phyloP scores from a whole-genome alignment of 35 echinoderm and acorn worm genomes.

The Nesometra sesokonis region DNA sequence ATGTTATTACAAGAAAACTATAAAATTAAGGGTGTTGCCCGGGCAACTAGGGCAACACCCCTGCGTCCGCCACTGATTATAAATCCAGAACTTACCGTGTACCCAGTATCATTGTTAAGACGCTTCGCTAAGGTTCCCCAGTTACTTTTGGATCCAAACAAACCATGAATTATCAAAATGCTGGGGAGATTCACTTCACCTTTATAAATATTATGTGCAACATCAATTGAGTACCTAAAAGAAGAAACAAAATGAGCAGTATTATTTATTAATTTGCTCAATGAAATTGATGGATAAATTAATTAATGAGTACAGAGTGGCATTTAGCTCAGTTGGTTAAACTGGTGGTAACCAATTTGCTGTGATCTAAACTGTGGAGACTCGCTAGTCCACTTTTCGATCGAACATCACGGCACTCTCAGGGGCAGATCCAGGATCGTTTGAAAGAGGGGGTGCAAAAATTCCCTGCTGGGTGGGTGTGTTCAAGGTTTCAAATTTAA shows the following conservation, averaged over 20 bases:
- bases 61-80: no score
- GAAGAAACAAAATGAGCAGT: neutral
- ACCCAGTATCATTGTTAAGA: constrained; percentile 36
- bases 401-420: no score
- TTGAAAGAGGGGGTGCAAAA: no score
- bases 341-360: no score
- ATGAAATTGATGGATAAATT: neutral
- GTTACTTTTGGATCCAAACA: constrained; percentile 80
- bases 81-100: constrained; percentile 53
- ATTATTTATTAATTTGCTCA: neutral
- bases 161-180: constrained; percentile 71
- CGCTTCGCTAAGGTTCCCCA: constrained; percentile 70
- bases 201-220: constrained; percentile 58
- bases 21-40: no score
- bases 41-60: no score
- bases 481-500: no score
- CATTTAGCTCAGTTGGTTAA: no score
- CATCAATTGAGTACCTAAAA: constrained; percentile 38
- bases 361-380: neutral
- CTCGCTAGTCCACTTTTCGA: no score
- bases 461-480: no score
- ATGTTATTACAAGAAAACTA: no score
- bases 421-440: no score
- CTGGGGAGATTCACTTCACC: constrained; percentile 4
- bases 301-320: neutral